Percentiles rank a stretch among this genome's conserved stretches.
These are phyloP conservation scores for Acanthisitta chloris DNA, from an alignment of 2,113 vertebrate species.

Conservation along the genomic window DNA sequence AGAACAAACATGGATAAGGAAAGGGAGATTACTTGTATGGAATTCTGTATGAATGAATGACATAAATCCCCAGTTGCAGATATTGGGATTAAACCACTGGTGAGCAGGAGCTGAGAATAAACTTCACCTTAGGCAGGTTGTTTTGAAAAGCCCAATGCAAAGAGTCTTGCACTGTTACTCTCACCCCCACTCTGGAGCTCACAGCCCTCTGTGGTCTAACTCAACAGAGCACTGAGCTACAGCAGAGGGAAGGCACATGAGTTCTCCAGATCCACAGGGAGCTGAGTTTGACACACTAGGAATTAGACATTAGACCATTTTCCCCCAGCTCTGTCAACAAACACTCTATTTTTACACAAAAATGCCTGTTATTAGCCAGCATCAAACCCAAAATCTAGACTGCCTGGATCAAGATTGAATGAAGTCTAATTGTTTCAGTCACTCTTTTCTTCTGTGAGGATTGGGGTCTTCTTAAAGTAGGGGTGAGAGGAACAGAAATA, in stretches of 20 bases:
- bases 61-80: background rate
- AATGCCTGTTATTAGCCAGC: background rate
- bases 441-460: background rate
- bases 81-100: background rate
- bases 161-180: background rate
- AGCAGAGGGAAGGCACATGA: background rate
- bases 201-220: background rate
- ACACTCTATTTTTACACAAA: background rate
- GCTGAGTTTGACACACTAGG: rapidly evolving
- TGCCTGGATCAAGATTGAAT: background rate
- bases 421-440: background rate
- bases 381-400: background rate
- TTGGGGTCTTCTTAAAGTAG: background rate
- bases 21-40: background rate
- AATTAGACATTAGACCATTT: background rate
- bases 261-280: background rate
- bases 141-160: background rate
- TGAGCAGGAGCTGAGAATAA: background rate
- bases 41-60: background rate
- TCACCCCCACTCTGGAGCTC: background rate
- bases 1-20: background rate
- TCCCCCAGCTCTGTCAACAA: background rate
- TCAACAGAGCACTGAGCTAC: background rate
- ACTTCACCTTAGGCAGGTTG: background rate
- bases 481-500: background rate